Conservation (phyloP, 1,140 invertebrate species). For the Antheraea pernyi region DNA sequence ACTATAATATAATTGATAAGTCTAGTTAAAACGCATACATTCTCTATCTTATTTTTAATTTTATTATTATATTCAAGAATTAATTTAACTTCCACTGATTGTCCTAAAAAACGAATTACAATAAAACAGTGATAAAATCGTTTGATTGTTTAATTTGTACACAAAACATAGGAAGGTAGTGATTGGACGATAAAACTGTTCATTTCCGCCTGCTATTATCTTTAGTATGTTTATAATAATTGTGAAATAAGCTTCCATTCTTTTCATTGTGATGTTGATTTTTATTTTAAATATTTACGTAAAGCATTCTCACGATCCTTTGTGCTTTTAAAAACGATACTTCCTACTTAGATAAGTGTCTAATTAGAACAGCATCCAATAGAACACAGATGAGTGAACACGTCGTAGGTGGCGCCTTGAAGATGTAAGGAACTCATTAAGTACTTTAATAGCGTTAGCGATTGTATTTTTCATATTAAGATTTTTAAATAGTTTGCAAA, state of each 20-base stretch:
- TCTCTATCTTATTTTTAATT: not conserved
- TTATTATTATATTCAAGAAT: not conserved
- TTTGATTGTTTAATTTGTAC: not conserved
- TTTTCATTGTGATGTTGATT: not conserved
- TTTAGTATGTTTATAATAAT: not conserved
- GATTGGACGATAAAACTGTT: not conserved
- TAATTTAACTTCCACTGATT: not conserved
- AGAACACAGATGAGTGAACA: conserved; percentile 32
- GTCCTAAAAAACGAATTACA: not conserved
- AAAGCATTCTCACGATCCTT: not conserved
- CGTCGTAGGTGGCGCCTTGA: conserved; percentile 36
- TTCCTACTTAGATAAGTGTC: conserved; percentile 35
- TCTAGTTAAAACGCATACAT: too few species aligned
- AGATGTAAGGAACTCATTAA: conserved; percentile 30
- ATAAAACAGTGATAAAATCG: not conserved
- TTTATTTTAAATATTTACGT: not conserved
- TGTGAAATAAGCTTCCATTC: not conserved
- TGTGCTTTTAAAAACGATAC: conserved; percentile 1
- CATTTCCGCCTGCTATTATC: not conserved
- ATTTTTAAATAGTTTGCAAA: too few species aligned
- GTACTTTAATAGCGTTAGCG: conserved; percentile 13
- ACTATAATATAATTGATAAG: too few species aligned
- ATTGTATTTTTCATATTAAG: not conserved
- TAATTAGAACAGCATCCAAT: conserved; percentile 43
- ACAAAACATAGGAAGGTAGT: not conserved